A percentile compares a stretch with the other conserved stretches of the same genome.
These are phyloP conservation scores for Phrynosoma platyrhinos DNA, from an alignment of 2,113 vertebrate species.

Conservation along the genomic window DNA sequence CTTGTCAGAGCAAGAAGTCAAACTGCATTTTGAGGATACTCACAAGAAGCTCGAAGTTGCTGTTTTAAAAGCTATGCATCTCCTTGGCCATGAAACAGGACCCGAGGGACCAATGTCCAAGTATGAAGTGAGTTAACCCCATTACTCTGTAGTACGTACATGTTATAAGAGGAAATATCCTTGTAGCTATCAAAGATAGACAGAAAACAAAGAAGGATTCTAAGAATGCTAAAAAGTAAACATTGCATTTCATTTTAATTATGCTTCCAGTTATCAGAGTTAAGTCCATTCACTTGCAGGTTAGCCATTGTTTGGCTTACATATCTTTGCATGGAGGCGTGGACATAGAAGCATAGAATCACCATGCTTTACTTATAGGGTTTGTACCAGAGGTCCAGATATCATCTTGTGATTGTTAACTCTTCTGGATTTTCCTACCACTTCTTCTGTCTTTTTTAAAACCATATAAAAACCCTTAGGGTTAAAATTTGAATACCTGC, in stretches of 20 bases:
- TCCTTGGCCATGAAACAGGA: slow-evolving; percentile 66
- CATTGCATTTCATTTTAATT: neutral
- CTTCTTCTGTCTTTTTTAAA: too few relatives aligned
- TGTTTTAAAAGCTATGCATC: slow-evolving; percentile 66
- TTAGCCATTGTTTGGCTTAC: too few relatives aligned
- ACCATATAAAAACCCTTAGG: too few relatives aligned
- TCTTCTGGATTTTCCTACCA: too few relatives aligned
- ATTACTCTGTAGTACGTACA: neutral
- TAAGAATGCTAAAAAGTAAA: neutral
- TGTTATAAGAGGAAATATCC: neutral
- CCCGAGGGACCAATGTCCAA: slow-evolving; percentile 63
- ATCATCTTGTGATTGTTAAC: too few relatives aligned
- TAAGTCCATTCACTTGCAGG: too few relatives aligned
- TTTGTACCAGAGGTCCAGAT: too few relatives aligned
- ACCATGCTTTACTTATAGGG: too few relatives aligned
- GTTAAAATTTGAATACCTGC: too few relatives aligned
- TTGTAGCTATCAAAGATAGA: neutral
- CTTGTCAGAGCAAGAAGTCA: slow-evolving; percentile 54
- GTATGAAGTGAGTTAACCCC: slow-evolving; percentile 72
- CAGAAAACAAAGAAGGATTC: neutral
- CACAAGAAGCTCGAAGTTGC: slow-evolving; percentile 72
- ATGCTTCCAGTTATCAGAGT: neutral
- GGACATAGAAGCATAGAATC: too few relatives aligned
- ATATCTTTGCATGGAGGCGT: too few relatives aligned
- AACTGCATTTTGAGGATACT: slow-evolving; percentile 69